These are phyloP conservation scores for Caenorhabditis doughertyi DNA, from an alignment of 2,888 invertebrate genomes.

Conservation along the genomic window DNA sequence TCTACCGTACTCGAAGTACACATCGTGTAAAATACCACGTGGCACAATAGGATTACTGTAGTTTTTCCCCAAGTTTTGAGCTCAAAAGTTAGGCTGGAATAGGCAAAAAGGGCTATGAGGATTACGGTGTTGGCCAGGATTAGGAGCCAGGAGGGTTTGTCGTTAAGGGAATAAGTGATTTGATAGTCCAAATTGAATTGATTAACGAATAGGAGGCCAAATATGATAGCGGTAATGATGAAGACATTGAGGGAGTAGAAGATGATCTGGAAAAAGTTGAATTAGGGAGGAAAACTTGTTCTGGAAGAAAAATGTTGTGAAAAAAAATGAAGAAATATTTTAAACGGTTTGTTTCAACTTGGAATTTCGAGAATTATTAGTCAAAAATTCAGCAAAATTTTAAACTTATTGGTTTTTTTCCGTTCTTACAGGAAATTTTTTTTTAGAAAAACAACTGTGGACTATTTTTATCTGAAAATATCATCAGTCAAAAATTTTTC, in stretches of 20 bases:
- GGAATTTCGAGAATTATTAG: background rate
- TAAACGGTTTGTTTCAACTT: no score
- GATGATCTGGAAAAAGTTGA: background rate
- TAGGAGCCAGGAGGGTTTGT: background rate
- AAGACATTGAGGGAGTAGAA: constrained; percentile 2
- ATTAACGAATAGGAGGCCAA: background rate
- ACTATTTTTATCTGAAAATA: background rate
- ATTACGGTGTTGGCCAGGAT: background rate
- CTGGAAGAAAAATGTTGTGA: background rate
- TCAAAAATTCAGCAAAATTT: background rate
- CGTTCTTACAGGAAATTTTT: background rate
- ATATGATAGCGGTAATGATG: constrained; percentile 18
- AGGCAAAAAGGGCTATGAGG: background rate
- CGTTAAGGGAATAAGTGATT: background rate
- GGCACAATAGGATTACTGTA: constrained; percentile 3
- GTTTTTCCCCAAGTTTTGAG: background rate
- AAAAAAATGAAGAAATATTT: no score
- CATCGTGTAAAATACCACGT: background rate
- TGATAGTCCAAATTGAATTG: background rate
- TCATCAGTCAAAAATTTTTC: background rate
- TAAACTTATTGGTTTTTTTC: background rate
- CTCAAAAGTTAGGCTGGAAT: background rate
- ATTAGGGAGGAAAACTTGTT: background rate
- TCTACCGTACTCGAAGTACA: constrained; percentile 10
- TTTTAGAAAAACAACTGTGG: background rate